Percentiles rank a stretch among this genome's conserved stretches.
Conservation (phyloP, 1,140 invertebrate species). For the Whitmania pigra region DNA sequence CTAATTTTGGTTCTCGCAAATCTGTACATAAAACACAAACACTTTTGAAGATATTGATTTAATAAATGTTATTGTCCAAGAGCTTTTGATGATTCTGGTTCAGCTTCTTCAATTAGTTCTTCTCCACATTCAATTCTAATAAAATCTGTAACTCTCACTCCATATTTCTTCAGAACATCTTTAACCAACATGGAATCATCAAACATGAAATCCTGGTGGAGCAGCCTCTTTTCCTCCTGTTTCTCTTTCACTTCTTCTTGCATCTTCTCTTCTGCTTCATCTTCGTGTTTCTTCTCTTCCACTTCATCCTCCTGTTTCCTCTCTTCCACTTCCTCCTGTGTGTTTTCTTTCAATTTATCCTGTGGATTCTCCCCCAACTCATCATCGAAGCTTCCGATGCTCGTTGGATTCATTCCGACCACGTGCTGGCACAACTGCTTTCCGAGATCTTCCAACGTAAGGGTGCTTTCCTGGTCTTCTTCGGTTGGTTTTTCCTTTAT, state of each 20-base stretch:
- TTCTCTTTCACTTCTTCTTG: too few species aligned
- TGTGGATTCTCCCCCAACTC: conserved; percentile 44
- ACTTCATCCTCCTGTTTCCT: too few species aligned
- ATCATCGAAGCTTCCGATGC: conserved; percentile 50
- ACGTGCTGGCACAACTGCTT: conserved; percentile 75
- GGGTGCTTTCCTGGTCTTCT: conserved; percentile 16
- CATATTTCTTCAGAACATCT: conserved; percentile 56
- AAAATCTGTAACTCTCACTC: conserved; percentile 63
- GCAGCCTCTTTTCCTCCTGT: conserved; percentile 49
- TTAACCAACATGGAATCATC: conserved; percentile 60
- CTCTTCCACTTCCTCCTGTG: too few species aligned
- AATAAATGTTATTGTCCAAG: background rate
- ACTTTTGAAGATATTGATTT: too few species aligned
- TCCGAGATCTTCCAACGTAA: conserved; percentile 48
- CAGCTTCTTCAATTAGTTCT: conserved; percentile 25
- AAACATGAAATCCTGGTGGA: conserved; percentile 75
- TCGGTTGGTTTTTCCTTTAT: conserved; percentile 15
- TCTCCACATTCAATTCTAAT: conserved; percentile 67
- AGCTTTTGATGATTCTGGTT: background rate
- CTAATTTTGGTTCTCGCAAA: background rate
- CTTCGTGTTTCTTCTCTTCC: too few species aligned
- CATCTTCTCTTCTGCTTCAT: too few species aligned
- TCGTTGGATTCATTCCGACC: conserved; percentile 69
- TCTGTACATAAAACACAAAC: background rate
- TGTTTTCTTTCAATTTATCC: too few species aligned